Base-by-base conservation (phyloP, 2,797 vertebrate species). In the Ibycter americanus region DNA sequence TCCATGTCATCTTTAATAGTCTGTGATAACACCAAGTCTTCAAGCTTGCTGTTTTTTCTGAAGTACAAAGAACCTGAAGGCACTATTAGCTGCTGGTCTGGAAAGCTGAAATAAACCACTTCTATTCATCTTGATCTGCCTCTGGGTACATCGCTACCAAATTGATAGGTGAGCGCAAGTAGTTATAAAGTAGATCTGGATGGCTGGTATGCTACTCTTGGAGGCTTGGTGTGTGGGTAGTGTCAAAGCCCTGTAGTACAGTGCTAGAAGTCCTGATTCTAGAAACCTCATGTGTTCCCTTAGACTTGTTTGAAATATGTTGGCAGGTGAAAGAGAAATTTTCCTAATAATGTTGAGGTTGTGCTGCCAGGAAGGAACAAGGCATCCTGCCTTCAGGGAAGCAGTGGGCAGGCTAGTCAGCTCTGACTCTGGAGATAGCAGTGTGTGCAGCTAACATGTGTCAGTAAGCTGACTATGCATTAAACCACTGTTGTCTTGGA, bases 361-460 rank as follows among this genome's bases (percentile, higher is more conserved):
- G 44, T 70, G 38, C 31, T 47, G 36, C 65, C 2, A 4, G 77
- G 68, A 81, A 55, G 77, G 42, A 76, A 0, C 7, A 21, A 66
- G 67, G 40, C 40, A 1, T 46, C 34, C 19, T 54, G 54, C 32
- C n/a, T 49, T 36, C 1, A 1, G 72, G 61, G 56, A 11, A 55
- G 76, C 62, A 34, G 58, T 0, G 2, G 27, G 36, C 67, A 47
- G 47, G 20, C 19, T 49, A 22, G 40, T 72, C 7, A 2, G 44
- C 59, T 61, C 52, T 9, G n/a, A 8, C 38, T 52, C 47, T 38
- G 23, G 82, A 51, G 83, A 7, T 2, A 10, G 83, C 56, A 29
- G 56, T 62, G 19, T 0, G 0, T 65, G 34, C 44, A 56, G 34
- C 27, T 29, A 17, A 22, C 1, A 0, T 7, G 16, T 40, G 59